phyloP scores from a whole-genome alignment of 2,888 invertebrate genomes.

The Andrena bicolor region DNA sequence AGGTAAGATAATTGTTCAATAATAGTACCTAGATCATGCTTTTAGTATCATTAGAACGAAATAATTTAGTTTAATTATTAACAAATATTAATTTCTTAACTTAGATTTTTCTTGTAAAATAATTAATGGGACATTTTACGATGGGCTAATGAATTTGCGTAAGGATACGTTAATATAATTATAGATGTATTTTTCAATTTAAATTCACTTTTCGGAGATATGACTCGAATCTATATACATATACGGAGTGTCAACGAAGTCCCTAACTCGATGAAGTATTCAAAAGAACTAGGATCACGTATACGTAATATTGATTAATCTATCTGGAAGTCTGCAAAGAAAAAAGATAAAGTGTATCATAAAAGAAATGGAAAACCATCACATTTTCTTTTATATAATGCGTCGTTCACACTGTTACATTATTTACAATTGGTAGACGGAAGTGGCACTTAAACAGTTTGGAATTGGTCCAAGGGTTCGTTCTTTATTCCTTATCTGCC shows the following conservation, averaged over 20 bases:
- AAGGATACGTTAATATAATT: conserved; percentile 10
- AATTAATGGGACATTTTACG: neutral
- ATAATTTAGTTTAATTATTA: too few relatives aligned
- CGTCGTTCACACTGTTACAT: conserved; percentile 49
- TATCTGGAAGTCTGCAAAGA: conserved; percentile 24
- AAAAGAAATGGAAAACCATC: conserved; percentile 39
- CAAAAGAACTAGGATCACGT: conserved; percentile 46
- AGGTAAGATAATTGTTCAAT: neutral
- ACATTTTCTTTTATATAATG: conserved; percentile 44
- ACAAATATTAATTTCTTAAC: too few relatives aligned
- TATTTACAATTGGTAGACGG: conserved; percentile 63
- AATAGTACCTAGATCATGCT: neutral
- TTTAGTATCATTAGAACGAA: too few relatives aligned
- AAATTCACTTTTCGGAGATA: conserved; percentile 21
- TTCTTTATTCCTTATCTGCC: conserved; percentile 62
- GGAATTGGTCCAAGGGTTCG: conserved; percentile 69
- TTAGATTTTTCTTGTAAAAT: neutral
- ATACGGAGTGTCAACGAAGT: conserved; percentile 15
- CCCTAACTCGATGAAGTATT: conserved; percentile 40
- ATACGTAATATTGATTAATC: conserved; percentile 23
- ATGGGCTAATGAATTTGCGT: conserved; percentile 9
- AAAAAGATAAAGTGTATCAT: conserved; percentile 25
- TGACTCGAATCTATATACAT: conserved; percentile 40
- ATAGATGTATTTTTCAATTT: conserved; percentile 36
- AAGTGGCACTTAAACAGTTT: conserved; percentile 61